These are phyloP conservation scores for Gymnocephalus cernua DNA, from an alignment of 2,113 vertebrate species.

Conservation along the genomic window DNA sequence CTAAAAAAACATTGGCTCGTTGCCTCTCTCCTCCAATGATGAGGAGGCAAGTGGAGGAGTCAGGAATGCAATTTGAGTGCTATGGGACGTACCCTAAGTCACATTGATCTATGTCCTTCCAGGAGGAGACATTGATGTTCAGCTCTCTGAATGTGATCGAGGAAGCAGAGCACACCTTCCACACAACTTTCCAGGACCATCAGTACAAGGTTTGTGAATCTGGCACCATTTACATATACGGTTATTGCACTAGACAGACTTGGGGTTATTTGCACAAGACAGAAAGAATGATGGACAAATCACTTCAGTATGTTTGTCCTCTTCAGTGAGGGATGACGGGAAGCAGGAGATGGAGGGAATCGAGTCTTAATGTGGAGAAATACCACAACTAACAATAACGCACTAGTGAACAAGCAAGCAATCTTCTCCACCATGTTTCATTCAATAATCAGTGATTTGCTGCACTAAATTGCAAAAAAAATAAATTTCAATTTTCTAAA, in stretches of 20 bases:
- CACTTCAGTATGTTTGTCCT: neutral
- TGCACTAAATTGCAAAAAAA: neutral
- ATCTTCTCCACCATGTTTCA: neutral
- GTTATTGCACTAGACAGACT: too few relatives aligned
- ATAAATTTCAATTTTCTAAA: neutral
- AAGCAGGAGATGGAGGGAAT: neutral
- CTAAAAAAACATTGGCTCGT: too few relatives aligned
- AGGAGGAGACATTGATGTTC: conserved; percentile 88
- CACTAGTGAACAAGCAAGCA: too few relatives aligned
- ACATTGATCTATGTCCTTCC: neutral
- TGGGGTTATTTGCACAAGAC: too few relatives aligned
- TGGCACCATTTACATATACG: too few relatives aligned
- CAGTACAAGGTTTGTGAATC: conserved; percentile 78
- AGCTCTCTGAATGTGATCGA: conserved; percentile 83
- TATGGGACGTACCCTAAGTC: too few relatives aligned
- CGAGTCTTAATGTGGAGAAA: conserved; percentile 5
- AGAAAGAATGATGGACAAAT: neutral
- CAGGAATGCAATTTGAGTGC: too few relatives aligned
- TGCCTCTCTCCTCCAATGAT: too few relatives aligned
- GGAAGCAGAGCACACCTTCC: conserved; percentile 84
- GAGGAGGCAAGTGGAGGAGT: too few relatives aligned
- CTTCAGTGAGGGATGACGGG: neutral
- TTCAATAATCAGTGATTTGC: neutral
- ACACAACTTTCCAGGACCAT: conserved; percentile 73
- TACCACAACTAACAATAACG: neutral